Conservation (phyloP, 2,113 vertebrate genomes). For the Eretmochelys imbricata region DNA sequence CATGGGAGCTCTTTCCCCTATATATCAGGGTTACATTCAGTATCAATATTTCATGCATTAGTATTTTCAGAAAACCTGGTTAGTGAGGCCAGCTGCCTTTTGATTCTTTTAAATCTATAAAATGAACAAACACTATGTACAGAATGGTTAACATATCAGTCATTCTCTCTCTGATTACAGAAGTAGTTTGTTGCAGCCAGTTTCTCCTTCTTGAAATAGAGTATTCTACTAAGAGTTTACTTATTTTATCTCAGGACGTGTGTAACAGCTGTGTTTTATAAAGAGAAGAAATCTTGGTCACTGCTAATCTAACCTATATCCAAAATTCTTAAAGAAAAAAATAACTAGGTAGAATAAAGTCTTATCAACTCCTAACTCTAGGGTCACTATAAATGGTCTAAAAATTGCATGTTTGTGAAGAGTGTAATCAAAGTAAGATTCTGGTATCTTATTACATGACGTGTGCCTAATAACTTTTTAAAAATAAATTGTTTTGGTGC, state of each 20-base stretch:
- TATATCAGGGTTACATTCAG: rapidly evolving
- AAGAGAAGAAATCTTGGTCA: conserved; percentile 29
- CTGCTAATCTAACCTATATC: not conserved
- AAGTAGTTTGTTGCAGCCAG: not conserved
- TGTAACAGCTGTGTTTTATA: not conserved
- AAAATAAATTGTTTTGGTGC: conserved; percentile 39
- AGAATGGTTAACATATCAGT: not conserved
- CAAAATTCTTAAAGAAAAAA: not conserved
- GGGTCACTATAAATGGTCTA: not conserved
- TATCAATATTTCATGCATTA: not conserved
- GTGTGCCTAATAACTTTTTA: conserved; percentile 49
- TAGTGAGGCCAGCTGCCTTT: not conserved
- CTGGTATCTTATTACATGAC: not conserved
- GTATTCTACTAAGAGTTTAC: conserved; percentile 35
- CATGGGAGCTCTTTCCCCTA: not conserved
- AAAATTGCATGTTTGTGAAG: conserved; percentile 3
- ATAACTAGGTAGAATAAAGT: not conserved
- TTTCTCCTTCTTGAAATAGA: conserved; percentile 47
- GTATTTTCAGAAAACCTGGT: not conserved
- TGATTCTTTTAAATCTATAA: not conserved
- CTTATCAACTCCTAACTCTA: not conserved
- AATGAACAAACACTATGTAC: not conserved
- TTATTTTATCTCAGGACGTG: not conserved
- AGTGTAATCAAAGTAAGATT: not conserved
- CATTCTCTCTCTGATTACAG: not conserved